Conservation (phyloP, 2,888 invertebrate genomes). For the Gisinianus flammeolus region DNA sequence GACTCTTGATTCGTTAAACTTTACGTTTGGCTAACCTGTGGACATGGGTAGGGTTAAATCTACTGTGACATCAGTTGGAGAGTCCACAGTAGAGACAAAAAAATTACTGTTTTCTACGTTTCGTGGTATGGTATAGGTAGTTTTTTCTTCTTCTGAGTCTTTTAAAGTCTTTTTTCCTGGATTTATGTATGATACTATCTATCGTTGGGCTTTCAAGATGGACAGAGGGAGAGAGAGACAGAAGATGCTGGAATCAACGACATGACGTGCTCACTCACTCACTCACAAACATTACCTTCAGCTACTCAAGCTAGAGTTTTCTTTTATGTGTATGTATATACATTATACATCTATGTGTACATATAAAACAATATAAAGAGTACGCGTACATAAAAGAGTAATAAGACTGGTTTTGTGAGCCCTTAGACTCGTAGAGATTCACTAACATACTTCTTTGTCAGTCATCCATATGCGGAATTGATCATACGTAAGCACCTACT, state of each 20-base stretch:
- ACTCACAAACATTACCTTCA: slow-evolving; percentile 2
- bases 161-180: slow-evolving; percentile 22
- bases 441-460: background rate
- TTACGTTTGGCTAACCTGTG: slow-evolving; percentile 33
- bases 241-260: slow-evolving; percentile 32
- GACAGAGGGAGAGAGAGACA: slow-evolving; percentile 14
- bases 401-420: slow-evolving; percentile 1
- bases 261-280: slow-evolving; percentile 37
- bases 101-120: slow-evolving; percentile 15
- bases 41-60: slow-evolving; percentile 33
- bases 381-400: background rate
- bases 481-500: too few relatives aligned
- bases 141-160: slow-evolving; percentile 1
- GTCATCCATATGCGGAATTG: slow-evolving; percentile 13
- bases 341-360: slow-evolving; percentile 7
- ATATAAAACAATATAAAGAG: too few relatives aligned
- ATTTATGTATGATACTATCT: slow-evolving; percentile 36
- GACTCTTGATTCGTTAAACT: slow-evolving; percentile 27
- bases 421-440: background rate
- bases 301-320: background rate
- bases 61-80: slow-evolving; percentile 32
- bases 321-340: background rate
- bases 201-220: slow-evolving; percentile 17
- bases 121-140: background rate
- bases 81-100: slow-evolving; percentile 4